phyloP scores from a whole-genome alignment of 2,113 vertebrate species.

The Electrona antarctica region DNA sequence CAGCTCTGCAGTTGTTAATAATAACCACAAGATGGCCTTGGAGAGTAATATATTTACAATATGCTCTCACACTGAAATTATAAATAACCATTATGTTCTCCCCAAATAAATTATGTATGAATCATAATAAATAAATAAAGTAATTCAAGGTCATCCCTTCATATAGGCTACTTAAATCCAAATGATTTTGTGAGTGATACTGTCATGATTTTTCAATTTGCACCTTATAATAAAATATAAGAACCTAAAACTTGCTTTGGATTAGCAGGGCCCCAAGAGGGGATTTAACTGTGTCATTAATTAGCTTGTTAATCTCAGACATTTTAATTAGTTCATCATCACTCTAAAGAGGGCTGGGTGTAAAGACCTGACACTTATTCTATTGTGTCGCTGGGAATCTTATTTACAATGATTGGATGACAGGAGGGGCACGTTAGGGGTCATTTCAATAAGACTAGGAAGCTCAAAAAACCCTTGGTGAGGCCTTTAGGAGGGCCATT shows the following conservation, averaged over 20 bases:
- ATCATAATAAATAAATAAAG: slow-evolving; percentile 42
- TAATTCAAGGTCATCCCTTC: slow-evolving; percentile 38
- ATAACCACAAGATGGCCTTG: slow-evolving; percentile 24
- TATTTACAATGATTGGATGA: slow-evolving; percentile 29
- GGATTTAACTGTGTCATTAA: slow-evolving; percentile 52
- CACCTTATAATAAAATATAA: slow-evolving; percentile 19
- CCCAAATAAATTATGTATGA: slow-evolving; percentile 40
- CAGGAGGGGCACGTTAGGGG: neutral
- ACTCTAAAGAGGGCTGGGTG: slow-evolving; percentile 35
- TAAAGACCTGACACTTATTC: slow-evolving; percentile 25
- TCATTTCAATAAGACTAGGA: slow-evolving; percentile 47
- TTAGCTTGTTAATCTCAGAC: slow-evolving; percentile 46
- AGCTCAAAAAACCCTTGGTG: too few relatives aligned
- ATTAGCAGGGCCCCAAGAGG: slow-evolving; percentile 9
- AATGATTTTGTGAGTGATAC: slow-evolving; percentile 2
- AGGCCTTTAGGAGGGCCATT: too few relatives aligned
- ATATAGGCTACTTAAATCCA: slow-evolving; percentile 2
- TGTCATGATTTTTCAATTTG: neutral
- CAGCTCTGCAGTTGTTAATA: slow-evolving; percentile 12
- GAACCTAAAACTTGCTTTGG: slow-evolving; percentile 33
- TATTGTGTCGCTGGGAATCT: slow-evolving; percentile 31
- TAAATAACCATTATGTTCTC: slow-evolving; percentile 16
- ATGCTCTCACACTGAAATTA: slow-evolving; percentile 21
- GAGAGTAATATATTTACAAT: slow-evolving; percentile 19
- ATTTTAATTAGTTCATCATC: slow-evolving; percentile 61